A percentile compares a stretch with the other conserved stretches of the same genome.
phyloP scores from a whole-genome alignment of 1,140 invertebrate genomes.

The Galendromus occidentalis region DNA sequence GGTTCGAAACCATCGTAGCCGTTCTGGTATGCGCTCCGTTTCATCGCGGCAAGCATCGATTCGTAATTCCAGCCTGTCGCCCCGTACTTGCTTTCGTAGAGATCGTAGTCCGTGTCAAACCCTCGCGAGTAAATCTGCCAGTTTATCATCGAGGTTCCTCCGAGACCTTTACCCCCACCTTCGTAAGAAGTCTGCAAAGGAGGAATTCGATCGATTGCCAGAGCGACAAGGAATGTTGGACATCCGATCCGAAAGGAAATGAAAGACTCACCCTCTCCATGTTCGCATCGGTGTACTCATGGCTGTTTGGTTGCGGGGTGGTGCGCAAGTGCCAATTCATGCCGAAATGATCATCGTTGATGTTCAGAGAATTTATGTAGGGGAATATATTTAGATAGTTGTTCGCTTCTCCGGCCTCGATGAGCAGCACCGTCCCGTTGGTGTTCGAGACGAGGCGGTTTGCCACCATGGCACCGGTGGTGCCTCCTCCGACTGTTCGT shows the following conservation, averaged over 20 bases:
- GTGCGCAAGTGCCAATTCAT: background rate
- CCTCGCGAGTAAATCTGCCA: background rate
- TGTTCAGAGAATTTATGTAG: background rate
- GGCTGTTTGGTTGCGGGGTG: background rate
- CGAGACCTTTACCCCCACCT: background rate
- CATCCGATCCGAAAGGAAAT: no score
- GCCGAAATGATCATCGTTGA: background rate
- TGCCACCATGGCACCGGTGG: background rate
- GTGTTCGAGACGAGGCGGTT: background rate
- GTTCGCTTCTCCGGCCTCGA: background rate
- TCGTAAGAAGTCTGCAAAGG: background rate
- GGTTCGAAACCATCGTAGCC: background rate
- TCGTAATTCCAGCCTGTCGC: background rate
- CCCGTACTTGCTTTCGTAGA: background rate
- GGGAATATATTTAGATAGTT: background rate
- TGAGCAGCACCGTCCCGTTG: background rate
- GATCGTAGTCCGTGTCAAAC: background rate
- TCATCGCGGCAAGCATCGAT: background rate
- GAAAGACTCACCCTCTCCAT: background rate
- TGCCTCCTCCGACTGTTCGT: background rate
- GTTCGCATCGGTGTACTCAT: background rate
- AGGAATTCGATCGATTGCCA: no score
- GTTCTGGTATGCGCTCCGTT: background rate
- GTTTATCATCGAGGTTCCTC: background rate
- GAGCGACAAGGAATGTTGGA: no score